A percentile compares a stretch with the other conserved stretches of the same genome.
Conservation (phyloP, 53 echinoderm and acorn worm genomes). For the Hippasteria phrygiana region DNA sequence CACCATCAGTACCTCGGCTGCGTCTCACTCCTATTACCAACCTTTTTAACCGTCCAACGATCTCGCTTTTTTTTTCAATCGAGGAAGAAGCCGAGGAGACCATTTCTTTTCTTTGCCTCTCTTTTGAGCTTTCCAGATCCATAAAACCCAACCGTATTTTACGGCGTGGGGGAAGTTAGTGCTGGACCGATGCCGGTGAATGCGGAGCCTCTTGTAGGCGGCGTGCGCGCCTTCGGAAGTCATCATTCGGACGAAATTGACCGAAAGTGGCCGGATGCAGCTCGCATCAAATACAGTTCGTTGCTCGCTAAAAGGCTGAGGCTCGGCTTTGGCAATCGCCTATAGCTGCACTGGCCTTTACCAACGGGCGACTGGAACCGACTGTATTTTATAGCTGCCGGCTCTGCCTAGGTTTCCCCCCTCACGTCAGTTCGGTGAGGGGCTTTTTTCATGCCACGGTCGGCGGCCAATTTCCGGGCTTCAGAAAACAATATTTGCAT, state of each 20-base stretch:
- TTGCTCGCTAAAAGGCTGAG: slow-evolving; percentile 11
- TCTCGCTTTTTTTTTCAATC: background rate
- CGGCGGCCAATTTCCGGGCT: slow-evolving; percentile 48
- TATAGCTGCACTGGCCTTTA: background rate
- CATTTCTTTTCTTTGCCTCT: background rate
- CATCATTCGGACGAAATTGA: slow-evolving; percentile 66
- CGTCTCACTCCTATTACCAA: background rate
- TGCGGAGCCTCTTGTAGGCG: slow-evolving; percentile 11
- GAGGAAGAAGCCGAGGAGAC: background rate
- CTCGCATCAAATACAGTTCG: slow-evolving; percentile 37
- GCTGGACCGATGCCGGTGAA: slow-evolving; percentile 20
- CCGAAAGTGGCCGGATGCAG: slow-evolving; percentile 61
- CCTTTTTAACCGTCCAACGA: slow-evolving; percentile 3
- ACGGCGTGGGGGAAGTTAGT: slow-evolving; percentile 29
- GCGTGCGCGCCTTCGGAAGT: slow-evolving; percentile 31
- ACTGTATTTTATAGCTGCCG: slow-evolving; percentile 1
- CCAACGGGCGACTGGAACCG: background rate
- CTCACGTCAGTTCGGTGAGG: background rate
- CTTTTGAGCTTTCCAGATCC: background rate
- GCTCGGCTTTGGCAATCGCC: background rate
- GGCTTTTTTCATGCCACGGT: slow-evolving; percentile 40
- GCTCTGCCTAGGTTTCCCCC: background rate
- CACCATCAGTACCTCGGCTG: background rate
- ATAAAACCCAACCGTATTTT: background rate
- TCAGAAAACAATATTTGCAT: slow-evolving; percentile 57